Conservation (phyloP, 2,797 vertebrate species). For the Chromobotia macracanthus region DNA sequence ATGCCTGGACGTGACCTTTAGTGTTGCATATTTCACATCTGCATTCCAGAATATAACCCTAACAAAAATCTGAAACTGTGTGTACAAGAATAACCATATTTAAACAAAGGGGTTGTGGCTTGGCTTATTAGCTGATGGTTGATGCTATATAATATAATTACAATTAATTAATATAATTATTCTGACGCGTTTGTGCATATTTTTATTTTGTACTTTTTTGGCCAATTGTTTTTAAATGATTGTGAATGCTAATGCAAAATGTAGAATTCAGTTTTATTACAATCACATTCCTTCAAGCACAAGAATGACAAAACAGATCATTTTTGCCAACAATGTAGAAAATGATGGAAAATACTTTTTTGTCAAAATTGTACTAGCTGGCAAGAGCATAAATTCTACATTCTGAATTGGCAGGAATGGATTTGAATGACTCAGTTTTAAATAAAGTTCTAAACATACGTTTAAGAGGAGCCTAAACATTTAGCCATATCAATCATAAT, state of each 20-base stretch:
- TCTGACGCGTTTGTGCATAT: no score
- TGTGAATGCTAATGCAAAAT: no score
- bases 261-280: not conserved
- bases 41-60: slow-evolving; percentile 28
- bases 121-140: no score
- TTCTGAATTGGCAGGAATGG: slow-evolving; percentile 25
- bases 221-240: no score
- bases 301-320: slow-evolving; percentile 5
- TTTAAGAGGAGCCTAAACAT: no score
- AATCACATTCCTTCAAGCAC: not conserved
- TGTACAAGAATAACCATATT: no score
- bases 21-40: slow-evolving; percentile 22
- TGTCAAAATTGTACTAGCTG: not conserved
- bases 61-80: not conserved
- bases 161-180: no score
- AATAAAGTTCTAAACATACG: no score
- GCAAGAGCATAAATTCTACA: slow-evolving; percentile 9
- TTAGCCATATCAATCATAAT: no score
- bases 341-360: slow-evolving; percentile 21
- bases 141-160: no score
- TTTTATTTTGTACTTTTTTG: no score
- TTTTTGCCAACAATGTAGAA: not conserved
- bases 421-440: slow-evolving; percentile 21
- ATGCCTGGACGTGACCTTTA: slow-evolving; percentile 8
- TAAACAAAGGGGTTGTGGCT: no score